Evolutionary conservation across 2,888 invertebrate species (phyloP).

Genomic region (Pammene fasciana): DNA sequence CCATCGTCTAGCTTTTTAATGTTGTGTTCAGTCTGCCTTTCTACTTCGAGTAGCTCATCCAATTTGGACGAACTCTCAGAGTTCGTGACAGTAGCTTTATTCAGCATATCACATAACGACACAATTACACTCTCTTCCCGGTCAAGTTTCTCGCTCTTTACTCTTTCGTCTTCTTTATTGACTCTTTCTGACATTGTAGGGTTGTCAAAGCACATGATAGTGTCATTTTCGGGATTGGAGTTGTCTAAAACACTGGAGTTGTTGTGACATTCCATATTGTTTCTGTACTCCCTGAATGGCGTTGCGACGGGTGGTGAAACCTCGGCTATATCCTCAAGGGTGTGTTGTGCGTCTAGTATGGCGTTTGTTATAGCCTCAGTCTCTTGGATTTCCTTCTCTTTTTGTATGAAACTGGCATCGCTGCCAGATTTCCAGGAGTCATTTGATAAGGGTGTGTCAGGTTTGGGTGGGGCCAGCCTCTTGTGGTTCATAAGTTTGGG

Average conservation of each 20-base stretch:
- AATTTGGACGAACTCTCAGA: conserved; percentile 55
- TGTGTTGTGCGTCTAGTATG: conserved; percentile 51
- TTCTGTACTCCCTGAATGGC: conserved; percentile 70
- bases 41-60: conserved; percentile 59
- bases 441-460: conserved; percentile 65
- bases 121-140: conserved; percentile 71
- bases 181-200: conserved; percentile 50
- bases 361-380: conserved; percentile 57
- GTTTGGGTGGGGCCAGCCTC: conserved; percentile 44
- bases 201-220: conserved; percentile 70
- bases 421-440: conserved; percentile 68
- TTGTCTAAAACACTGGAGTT: conserved; percentile 61
- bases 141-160: conserved; percentile 42
- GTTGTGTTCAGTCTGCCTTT: conserved; percentile 59
- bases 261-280: conserved; percentile 65
- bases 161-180: conserved; percentile 35
- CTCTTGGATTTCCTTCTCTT: conserved; percentile 69
- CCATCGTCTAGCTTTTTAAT: conserved; percentile 63
- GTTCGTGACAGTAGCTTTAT: conserved; percentile 63
- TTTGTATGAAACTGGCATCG: conserved; percentile 72
- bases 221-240: conserved; percentile 58
- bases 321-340: conserved; percentile 63
- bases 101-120: conserved; percentile 68
- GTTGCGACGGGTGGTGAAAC: conserved; percentile 68
- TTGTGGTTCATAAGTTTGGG: conserved; percentile 42